Evolutionary conservation across 2,888 invertebrate species (phyloP).

Genomic region (Apodemia hepburni): DNA sequence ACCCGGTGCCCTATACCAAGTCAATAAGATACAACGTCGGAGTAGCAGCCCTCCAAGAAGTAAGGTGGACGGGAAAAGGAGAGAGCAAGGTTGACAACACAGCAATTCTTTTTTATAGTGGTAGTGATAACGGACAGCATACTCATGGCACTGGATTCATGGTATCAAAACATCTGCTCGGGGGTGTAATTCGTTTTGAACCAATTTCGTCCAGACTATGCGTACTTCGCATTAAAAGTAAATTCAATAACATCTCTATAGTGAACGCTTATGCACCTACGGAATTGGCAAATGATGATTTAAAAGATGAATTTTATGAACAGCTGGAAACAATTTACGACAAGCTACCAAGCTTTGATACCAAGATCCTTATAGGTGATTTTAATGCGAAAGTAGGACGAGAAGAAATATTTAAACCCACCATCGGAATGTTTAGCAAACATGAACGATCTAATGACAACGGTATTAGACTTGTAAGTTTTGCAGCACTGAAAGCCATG

Average conservation of each 20-base stretch:
- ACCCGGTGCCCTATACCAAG: not conserved
- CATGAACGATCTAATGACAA: too few species aligned
- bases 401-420: too few species aligned
- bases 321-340: constrained; percentile 5
- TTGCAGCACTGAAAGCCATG: too few species aligned
- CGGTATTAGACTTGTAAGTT: too few species aligned
- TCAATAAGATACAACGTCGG: not conserved
- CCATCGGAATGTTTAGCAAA: too few species aligned
- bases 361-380: too few species aligned
- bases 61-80: constrained; percentile 17
- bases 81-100: too few species aligned
- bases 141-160: too few species aligned
- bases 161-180: not conserved
- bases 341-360: too few species aligned
- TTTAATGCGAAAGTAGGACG: too few species aligned
- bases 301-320: constrained; percentile 10
- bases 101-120: too few species aligned
- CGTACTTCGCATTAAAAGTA: constrained; percentile 19
- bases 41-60: constrained; percentile 20
- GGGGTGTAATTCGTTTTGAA: constrained; percentile 19
- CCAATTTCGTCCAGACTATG: constrained; percentile 24
- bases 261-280: constrained; percentile 26
- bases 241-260: constrained; percentile 22
- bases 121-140: too few species aligned
- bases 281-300: constrained; percentile 16